Conservation (phyloP, 1,140 invertebrate genomes). For the Teleogryllus occipitalis region DNA sequence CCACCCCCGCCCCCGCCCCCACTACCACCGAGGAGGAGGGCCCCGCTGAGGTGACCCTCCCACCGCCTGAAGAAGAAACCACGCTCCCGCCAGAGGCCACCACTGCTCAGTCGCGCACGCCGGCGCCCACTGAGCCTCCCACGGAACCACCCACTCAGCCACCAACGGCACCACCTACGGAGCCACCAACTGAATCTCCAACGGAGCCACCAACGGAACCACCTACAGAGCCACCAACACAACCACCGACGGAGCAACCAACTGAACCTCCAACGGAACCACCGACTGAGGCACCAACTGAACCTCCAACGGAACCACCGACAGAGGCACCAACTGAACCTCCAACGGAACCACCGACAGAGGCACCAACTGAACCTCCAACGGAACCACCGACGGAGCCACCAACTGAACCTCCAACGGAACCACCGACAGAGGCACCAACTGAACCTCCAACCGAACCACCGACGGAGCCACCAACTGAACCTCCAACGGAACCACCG, state of each 20-base stretch:
- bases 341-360: too few relatives aligned
- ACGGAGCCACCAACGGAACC: not conserved
- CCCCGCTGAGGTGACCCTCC: not conserved
- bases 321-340: conserved; percentile 16
- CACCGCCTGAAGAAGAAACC: not conserved
- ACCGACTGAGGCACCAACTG: not conserved
- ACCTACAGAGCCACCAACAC: conserved; percentile 14
- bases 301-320: conserved; percentile 3
- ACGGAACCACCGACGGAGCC: not conserved
- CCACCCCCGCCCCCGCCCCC: not conserved
- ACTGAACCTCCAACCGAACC: conserved; percentile 14
- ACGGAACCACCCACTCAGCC: not conserved
- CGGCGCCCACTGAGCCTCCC: too few relatives aligned
- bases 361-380: not conserved
- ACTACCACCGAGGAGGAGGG: not conserved
- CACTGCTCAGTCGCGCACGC: not conserved
- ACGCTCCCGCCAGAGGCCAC: not conserved
- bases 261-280: conserved; percentile 10
- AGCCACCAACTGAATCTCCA: not conserved
- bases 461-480: not conserved
- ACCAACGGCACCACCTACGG: conserved; percentile 7
- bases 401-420: not conserved
- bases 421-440: not conserved
- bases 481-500: conserved; percentile 3
- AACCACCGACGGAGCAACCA: conserved; percentile 19